phyloP scores from a whole-genome alignment of 2,888 invertebrate genomes.

The Drosophila barbarae region DNA sequence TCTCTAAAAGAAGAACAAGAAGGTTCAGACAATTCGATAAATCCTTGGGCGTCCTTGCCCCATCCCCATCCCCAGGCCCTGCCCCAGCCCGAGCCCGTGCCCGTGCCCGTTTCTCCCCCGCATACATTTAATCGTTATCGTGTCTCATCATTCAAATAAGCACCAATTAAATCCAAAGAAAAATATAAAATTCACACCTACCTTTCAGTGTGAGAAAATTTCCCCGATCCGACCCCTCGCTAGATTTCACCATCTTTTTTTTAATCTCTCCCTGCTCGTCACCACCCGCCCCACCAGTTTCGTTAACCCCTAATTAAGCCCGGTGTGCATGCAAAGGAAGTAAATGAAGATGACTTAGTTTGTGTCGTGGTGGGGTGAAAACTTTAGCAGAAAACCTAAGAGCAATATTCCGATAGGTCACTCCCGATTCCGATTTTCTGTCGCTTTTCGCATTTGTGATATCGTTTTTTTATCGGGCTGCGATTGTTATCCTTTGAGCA shows the following conservation, averaged over 20 bases:
- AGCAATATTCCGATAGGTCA: background rate
- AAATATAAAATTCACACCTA: slow-evolving; percentile 2
- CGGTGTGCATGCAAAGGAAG: slow-evolving; percentile 27
- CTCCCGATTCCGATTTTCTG: too few relatives aligned
- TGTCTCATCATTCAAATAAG: slow-evolving; percentile 32
- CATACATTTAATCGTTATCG: slow-evolving; percentile 41
- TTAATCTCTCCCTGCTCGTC: slow-evolving; percentile 23
- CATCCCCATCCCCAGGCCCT: background rate
- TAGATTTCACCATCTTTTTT: slow-evolving; percentile 10
- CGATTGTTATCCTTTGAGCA: background rate
- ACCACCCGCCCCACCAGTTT: slow-evolving; percentile 9
- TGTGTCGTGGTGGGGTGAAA: background rate
- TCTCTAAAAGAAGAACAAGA: slow-evolving; percentile 8
- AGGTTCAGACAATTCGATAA: slow-evolving; percentile 21
- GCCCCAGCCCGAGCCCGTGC: background rate
- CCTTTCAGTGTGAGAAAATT: slow-evolving; percentile 14
- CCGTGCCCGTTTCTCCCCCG: slow-evolving; percentile 6
- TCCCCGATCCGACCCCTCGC: slow-evolving; percentile 5
- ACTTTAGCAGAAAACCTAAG: background rate
- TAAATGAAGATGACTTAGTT: slow-evolving; percentile 4
- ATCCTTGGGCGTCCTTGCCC: slow-evolving; percentile 5
- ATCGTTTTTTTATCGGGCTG: background rate
- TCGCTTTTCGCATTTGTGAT: background rate
- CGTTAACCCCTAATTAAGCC: slow-evolving; percentile 13
- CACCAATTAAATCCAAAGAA: slow-evolving; percentile 16